phyloP scores from a whole-genome alignment of 2,113 vertebrate genomes.

The Jaculus jaculus region DNA sequence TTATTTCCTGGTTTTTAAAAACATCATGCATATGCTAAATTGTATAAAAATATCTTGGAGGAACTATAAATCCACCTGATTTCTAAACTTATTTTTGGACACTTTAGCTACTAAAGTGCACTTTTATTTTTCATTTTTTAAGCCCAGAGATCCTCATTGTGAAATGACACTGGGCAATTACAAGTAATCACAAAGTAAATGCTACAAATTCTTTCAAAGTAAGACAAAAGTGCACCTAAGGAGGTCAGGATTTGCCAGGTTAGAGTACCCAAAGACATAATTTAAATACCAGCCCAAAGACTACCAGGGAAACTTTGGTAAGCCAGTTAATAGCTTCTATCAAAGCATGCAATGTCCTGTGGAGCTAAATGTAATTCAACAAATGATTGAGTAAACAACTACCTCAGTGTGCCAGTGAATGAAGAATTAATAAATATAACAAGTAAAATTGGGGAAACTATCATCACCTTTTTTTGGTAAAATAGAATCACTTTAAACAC shows the following conservation, averaged over 20 bases:
- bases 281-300: neutral
- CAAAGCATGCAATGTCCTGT: neutral
- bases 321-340: neutral
- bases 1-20: neutral
- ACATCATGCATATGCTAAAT: neutral
- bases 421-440: neutral
- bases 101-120: neutral
- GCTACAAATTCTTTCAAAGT: neutral
- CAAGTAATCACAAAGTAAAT: neutral
- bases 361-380: neutral
- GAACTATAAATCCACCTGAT: neutral
- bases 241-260: neutral
- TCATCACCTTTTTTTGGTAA: neutral
- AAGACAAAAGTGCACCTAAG: slow-evolving; percentile 12
- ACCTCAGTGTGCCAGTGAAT: neutral
- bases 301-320: neutral
- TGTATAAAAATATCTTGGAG: neutral
- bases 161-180: neutral
- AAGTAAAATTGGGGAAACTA: neutral
- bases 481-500: neutral
- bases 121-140: slow-evolving; percentile 14
- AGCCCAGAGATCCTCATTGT: slow-evolving; percentile 13
- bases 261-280: neutral
- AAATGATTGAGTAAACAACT: neutral
- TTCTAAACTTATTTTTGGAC: neutral